Conservation (phyloP, 2,888 invertebrate species). For the Ctena decussata region DNA sequence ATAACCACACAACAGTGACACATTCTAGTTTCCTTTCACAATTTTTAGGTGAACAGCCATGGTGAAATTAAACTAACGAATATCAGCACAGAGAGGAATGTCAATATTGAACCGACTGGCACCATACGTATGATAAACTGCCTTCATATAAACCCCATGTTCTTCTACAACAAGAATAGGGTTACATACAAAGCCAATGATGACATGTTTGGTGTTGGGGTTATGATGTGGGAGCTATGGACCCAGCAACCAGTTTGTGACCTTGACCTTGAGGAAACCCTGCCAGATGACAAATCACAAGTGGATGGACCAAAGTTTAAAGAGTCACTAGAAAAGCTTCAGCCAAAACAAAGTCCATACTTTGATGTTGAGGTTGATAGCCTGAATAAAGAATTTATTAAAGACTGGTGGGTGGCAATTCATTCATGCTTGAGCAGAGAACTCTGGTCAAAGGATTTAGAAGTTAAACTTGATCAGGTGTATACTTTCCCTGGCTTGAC, state of each 20-base stretch:
- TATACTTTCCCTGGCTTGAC: background rate
- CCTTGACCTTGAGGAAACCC: background rate
- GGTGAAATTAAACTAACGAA: conserved; percentile 69
- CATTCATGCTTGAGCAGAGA: conserved; percentile 15
- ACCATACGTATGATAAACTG: conserved; percentile 32
- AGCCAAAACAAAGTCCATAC: conserved; percentile 25
- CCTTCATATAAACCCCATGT: conserved; percentile 43
- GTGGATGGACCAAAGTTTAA: background rate
- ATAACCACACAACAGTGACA: too few species aligned
- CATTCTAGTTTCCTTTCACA: too few species aligned
- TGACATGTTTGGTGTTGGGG: conserved; percentile 77
- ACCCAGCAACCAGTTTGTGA: conserved; percentile 36
- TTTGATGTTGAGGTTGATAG: conserved; percentile 7
- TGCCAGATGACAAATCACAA: background rate
- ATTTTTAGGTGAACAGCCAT: conserved; percentile 59
- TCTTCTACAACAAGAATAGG: conserved; percentile 30
- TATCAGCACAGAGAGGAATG: conserved; percentile 58
- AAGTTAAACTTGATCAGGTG: background rate
- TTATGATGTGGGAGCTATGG: conserved; percentile 79
- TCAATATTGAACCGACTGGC: conserved; percentile 22
- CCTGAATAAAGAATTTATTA: conserved; percentile 2
- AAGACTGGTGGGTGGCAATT: conserved; percentile 42
- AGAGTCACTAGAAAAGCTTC: conserved; percentile 13
- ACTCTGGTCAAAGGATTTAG: conserved; percentile 25
- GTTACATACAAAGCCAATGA: conserved; percentile 39